Evolutionary conservation across 2,113 vertebrate species (phyloP).

Genomic region (Pogona vitticeps): DNA sequence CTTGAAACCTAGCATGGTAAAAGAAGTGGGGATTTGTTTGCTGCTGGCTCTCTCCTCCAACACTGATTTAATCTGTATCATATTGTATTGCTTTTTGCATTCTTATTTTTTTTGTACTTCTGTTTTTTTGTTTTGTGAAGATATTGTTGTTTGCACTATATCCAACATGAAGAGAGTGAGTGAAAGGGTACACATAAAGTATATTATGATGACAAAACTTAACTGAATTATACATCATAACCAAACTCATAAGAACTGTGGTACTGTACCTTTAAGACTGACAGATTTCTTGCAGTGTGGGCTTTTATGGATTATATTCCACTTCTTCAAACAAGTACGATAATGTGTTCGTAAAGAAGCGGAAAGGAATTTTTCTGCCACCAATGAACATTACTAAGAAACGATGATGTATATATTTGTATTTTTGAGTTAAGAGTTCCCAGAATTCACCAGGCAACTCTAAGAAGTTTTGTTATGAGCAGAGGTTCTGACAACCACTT

Average conservation of each 20-base stretch:
- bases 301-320: too few relatives aligned
- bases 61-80: neutral
- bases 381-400: neutral
- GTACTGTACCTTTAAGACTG: too few relatives aligned
- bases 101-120: too few relatives aligned
- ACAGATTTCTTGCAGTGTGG: too few relatives aligned
- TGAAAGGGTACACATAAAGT: neutral
- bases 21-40: neutral
- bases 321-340: too few relatives aligned
- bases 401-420: too few relatives aligned
- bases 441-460: too few relatives aligned
- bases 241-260: too few relatives aligned
- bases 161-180: neutral
- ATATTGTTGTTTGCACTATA: too few relatives aligned
- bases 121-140: too few relatives aligned
- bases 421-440: too few relatives aligned
- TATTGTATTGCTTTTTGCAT: neutral
- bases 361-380: neutral
- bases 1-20: neutral
- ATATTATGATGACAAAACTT: neutral
- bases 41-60: neutral
- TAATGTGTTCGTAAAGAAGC: neutral
- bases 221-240: neutral
- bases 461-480: neutral
- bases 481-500: neutral